Evolutionary conservation across 2,113 vertebrate genomes (phyloP).

Genomic region (Ciconia maguari): DNA sequence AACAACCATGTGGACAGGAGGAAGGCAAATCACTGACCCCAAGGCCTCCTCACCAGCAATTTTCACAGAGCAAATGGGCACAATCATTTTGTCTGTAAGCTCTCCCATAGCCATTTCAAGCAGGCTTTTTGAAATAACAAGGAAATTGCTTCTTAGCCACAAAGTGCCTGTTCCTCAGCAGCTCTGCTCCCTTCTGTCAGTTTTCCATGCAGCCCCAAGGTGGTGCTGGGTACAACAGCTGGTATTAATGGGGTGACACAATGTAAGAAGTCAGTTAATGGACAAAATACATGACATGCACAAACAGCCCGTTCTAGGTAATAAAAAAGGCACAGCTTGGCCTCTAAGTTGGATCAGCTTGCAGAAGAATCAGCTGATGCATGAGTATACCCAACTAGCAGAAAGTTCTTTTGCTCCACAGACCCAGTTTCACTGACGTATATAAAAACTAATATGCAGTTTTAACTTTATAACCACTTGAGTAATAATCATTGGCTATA

Average conservation of each 20-base stretch:
- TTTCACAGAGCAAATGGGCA: not conserved
- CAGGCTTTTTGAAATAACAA: not conserved
- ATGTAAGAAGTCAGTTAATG: not conserved
- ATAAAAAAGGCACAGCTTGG: not conserved
- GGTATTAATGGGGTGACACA: not conserved
- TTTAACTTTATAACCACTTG: not conserved
- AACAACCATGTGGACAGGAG: not conserved
- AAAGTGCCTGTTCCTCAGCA: not conserved
- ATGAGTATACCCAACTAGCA: not conserved
- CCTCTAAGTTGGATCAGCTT: not conserved
- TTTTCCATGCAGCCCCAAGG: not conserved
- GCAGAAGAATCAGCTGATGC: not conserved
- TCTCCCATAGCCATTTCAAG: not conserved
- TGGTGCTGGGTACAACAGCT: not conserved
- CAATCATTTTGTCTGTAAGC: not conserved
- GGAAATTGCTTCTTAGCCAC: not conserved
- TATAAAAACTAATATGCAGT: not conserved
- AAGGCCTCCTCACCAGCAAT: not conserved
- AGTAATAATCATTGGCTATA: not conserved
- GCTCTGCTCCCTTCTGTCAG: not conserved
- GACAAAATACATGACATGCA: not conserved
- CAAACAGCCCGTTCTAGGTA: not conserved
- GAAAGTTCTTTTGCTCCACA: not conserved
- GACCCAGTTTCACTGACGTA: not conserved
- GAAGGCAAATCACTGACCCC: not conserved